Evolutionary conservation across 2,797 vertebrate genomes (phyloP).

Genomic region (Melanotaenia boesemani): DNA sequence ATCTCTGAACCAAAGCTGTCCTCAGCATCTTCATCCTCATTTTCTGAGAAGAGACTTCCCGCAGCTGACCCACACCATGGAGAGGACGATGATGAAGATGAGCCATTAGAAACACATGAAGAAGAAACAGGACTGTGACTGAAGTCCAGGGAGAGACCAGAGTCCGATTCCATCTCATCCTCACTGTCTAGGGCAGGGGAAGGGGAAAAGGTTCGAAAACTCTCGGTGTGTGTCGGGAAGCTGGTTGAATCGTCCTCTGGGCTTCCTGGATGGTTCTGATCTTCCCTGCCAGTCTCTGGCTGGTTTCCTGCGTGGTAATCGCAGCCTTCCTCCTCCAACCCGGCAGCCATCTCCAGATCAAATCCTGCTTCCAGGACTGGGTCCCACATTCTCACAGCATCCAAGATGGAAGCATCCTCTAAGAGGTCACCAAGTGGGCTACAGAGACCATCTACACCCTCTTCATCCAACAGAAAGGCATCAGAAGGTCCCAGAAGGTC

Average conservation of each 20-base stretch:
- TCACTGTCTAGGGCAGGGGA: constrained; percentile 56
- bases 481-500: constrained; percentile 25
- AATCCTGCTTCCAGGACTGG: constrained; percentile 77
- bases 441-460: constrained; percentile 72
- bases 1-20: constrained; percentile 80
- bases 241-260: neutral
- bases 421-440: constrained; percentile 65
- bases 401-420: constrained; percentile 84
- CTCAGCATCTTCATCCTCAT: constrained; percentile 59
- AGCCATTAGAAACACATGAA: constrained; percentile 88
- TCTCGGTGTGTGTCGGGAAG: too few species aligned
- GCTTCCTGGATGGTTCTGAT: constrained; percentile 15
- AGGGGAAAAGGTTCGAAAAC: constrained; percentile 9
- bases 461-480: constrained; percentile 36
- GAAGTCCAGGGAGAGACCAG: constrained; percentile 94
- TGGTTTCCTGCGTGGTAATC: constrained; percentile 1
- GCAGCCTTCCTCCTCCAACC: constrained; percentile 73
- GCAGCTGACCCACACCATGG: constrained; percentile 64
- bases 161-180: constrained; percentile 91
- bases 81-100: constrained; percentile 78
- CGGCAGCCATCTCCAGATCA: constrained; percentile 62
- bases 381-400: constrained; percentile 89
- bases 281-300: constrained; percentile 21
- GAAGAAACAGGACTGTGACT: constrained; percentile 91
- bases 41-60: constrained; percentile 37